Evolutionary conservation across 1,140 invertebrate genomes (phyloP), one percentile per base, ranked within the genome.

Genomic region (Protaetia brevitarsis): DNA sequence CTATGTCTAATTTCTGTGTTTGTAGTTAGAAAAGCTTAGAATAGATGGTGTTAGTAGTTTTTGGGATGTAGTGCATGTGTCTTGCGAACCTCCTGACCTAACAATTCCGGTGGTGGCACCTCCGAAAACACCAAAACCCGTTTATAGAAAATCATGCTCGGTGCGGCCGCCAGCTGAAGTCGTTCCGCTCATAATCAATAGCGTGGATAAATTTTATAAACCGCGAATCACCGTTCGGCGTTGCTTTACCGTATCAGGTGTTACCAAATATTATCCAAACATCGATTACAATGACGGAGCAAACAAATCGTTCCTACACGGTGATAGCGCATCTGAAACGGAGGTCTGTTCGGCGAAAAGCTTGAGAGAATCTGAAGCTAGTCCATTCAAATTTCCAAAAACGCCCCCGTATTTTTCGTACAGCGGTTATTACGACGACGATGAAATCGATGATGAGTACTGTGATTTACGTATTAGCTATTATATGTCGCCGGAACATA

Each of bases 11-110:
- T 59, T 8, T 59, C 7, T 59, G 57, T 59, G 26, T 31, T 59
- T 34, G 57, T 59, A 59, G 57, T 59, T 59, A 59, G 57, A 59
- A 59, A 29, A 59, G 57, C 57, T 59, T 59, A 27, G 30, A n/a
- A 19, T 21, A 23, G 19, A 31, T 59, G 57, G 57, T 59, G 57
- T 59, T 13, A 28, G 57, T 28, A 59, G 11, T 8, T 23, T 28
- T 29, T 28, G 16, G 57, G 57, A 27, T 59, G 11, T 59, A 29
- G 3, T 29, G 57, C 57, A 59, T 59, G 57, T 27, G 6, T 28
- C 57, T n/a, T 59, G 11, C 11, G 26, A 31, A 29, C 23, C 10
- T 7, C n/a, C 30, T 13, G 57, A 59, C 26, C 0, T 59, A 59
- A 29, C 57, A 1, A 8, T 59, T 29, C 27, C 57, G 16, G 29